Evolutionary conservation across 1,140 invertebrate genomes (phyloP), one percentile per base, ranked within the genome.

Genomic region (Helicoverpa armigera): DNA sequence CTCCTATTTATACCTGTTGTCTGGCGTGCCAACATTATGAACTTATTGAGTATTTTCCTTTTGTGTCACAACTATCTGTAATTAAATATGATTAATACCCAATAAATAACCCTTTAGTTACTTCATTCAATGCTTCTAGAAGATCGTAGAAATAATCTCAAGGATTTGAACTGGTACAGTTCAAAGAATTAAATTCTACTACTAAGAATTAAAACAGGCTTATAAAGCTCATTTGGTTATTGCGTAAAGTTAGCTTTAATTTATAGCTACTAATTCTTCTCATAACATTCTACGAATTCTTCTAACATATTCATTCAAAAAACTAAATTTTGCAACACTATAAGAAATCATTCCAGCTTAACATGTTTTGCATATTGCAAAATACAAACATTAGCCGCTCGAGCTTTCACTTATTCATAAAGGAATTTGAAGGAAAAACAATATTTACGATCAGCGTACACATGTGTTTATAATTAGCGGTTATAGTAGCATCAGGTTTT

Each of bases 361-460:
- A 67, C 61, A 54, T 77, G 61, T 67, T 77, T 77, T 77, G 60
- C 75, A 77, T 67, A 53, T 54, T 54, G 48, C 60, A 76, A 75
- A 43, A 61, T 35, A 35, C 43, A 67, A 65, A 14, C 50, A 67
- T 67, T 35, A 77, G 50, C 67, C 61, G 67, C 23, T 35, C 12
- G 54, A 67, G 61, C 75, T 77, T 77, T 77, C 75, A 67, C 61
- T 77, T 77, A 67, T 54, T 77, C 61, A 77, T 67, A 65, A 77
- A 73, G 54, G 48, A 58, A 56, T 43, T 51, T 29, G 43, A 58
- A 73, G 70, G n/a, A 73, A 56, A 56, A 58, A 43, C 48, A 43
- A 35, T 58, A 16, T 73, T 35, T 43, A 56, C 29, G 54, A 48
- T 35, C 70, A 58, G 53, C 23, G 23, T 23, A 31, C 12, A 31